Evolutionary conservation across 2,113 vertebrate genomes (phyloP).

Genomic region (Sterrhoptilus dennistouni): DNA sequence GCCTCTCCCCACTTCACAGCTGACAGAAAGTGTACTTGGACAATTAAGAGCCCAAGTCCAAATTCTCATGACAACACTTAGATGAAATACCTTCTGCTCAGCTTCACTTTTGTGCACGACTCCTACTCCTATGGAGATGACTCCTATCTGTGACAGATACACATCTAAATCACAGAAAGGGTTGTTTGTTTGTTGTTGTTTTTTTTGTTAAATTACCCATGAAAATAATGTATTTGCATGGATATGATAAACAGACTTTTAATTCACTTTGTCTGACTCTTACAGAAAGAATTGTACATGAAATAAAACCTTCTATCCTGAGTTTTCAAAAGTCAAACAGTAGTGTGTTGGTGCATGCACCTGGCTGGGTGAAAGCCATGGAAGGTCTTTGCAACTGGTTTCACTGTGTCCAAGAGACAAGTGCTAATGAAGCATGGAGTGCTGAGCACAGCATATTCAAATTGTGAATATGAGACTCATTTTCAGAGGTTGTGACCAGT

Average conservation of each 20-base stretch:
- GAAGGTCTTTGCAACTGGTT: background rate
- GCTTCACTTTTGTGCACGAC: background rate
- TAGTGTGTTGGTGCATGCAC: accelerated
- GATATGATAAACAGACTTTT: background rate
- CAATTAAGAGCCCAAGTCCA: background rate
- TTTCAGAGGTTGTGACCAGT: background rate
- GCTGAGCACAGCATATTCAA: background rate
- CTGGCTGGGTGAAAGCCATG: background rate
- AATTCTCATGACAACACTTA: background rate
- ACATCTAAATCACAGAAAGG: background rate
- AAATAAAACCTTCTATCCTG: background rate
- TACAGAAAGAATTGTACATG: background rate
- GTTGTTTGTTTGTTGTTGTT: background rate
- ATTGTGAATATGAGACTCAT: background rate
- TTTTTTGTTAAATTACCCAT: background rate
- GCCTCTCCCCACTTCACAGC: background rate
- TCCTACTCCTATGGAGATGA: background rate
- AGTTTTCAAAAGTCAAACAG: background rate
- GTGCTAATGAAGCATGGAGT: background rate
- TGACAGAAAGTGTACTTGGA: background rate
- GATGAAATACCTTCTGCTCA: background rate
- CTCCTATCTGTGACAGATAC: background rate
- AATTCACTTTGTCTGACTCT: background rate
- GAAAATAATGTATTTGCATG: background rate
- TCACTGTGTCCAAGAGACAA: background rate